Percentiles rank a stretch among this genome's conserved stretches.
phyloP scores from a whole-genome alignment of 2,113 vertebrate genomes.

The Elephas maximus region DNA sequence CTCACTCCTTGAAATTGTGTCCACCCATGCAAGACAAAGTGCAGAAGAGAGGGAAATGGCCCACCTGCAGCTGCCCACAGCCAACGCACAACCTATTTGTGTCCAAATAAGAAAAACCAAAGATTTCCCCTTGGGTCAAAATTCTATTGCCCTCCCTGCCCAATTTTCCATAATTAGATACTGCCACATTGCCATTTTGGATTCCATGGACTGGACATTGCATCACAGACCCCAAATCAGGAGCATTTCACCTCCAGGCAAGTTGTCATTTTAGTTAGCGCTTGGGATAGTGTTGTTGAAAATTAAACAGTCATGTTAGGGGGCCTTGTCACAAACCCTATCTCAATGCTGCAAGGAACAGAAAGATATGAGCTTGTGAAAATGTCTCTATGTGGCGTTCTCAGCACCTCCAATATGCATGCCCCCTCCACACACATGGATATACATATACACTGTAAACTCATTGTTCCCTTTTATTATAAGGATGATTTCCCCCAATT shows the following conservation, averaged over 20 bases:
- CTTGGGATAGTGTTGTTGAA: background rate
- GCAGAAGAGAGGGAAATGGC: background rate
- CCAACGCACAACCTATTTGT: background rate
- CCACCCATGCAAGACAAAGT: background rate
- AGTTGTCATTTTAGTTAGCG: background rate
- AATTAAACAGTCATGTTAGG: background rate
- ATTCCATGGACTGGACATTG: background rate
- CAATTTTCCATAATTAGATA: background rate
- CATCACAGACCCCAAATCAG: background rate
- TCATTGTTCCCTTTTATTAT: background rate
- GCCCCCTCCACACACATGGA: background rate
- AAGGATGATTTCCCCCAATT: conserved; percentile 57
- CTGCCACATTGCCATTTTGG: background rate
- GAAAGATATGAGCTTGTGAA: background rate
- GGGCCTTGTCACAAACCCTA: background rate
- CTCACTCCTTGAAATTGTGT: background rate
- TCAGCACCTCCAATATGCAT: background rate
- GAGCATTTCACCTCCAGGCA: background rate
- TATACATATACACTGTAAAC: background rate
- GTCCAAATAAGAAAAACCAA: conserved; percentile 18
- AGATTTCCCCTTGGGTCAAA: background rate
- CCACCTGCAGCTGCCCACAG: background rate
- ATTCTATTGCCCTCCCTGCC: background rate
- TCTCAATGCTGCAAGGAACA: background rate
- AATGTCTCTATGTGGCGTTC: background rate